Conservation (phyloP, 1,140 invertebrate genomes). For the Eumeta japonica region DNA sequence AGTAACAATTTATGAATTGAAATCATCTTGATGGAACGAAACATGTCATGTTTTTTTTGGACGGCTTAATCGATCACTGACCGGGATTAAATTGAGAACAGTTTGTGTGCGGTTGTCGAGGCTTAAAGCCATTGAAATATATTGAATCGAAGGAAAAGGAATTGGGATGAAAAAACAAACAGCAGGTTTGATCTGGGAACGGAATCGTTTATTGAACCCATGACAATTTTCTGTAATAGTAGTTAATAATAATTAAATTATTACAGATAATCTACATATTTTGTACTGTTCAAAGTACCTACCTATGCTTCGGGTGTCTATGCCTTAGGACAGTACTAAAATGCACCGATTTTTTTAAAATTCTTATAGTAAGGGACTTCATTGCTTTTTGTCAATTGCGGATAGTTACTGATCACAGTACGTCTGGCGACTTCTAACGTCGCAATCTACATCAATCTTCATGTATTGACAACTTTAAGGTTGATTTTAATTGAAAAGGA, state of each 20-base stretch:
- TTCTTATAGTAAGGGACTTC: neutral
- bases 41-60: too few relatives aligned
- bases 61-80: too few relatives aligned
- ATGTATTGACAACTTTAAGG: too few relatives aligned
- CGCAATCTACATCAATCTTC: too few relatives aligned
- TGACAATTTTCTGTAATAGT: constrained; percentile 44
- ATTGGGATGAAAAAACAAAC: constrained; percentile 31
- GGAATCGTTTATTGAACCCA: constrained; percentile 56
- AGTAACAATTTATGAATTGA: too few relatives aligned
- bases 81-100: too few relatives aligned
- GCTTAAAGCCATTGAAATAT: too few relatives aligned
- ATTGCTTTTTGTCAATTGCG: neutral
- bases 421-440: too few relatives aligned
- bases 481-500: neutral
- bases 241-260: constrained; percentile 42
- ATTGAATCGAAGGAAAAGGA: too few relatives aligned
- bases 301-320: constrained; percentile 45
- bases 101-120: too few relatives aligned
- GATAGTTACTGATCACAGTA: constrained; percentile 51
- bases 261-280: constrained; percentile 48
- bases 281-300: constrained; percentile 57
- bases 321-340: constrained; percentile 35
- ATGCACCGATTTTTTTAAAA: neutral
- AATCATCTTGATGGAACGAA: too few relatives aligned
- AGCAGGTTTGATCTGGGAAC: constrained; percentile 36